These are phyloP conservation scores for Erebia aethiops DNA, from an alignment of 2,888 invertebrate genomes.

Conservation along the genomic window DNA sequence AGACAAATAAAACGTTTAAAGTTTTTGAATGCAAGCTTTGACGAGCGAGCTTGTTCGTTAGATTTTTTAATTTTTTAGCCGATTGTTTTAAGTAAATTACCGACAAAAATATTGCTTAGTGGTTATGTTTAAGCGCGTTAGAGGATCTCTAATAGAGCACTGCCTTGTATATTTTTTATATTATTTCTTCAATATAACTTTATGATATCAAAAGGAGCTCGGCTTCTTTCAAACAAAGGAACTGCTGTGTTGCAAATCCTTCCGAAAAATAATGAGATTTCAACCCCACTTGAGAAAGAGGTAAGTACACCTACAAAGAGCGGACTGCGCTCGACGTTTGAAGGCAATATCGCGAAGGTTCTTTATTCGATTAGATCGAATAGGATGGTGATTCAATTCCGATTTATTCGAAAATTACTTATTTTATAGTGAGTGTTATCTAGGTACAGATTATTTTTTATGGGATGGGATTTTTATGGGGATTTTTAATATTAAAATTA, in stretches of 20 bases:
- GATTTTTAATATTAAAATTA: too few species aligned
- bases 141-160: too few species aligned
- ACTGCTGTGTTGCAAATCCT: constrained; percentile 67
- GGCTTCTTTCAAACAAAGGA: constrained; percentile 49
- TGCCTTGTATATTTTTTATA: constrained; percentile 7
- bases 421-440: neutral
- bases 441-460: too few species aligned
- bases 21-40: too few species aligned
- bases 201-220: constrained; percentile 40
- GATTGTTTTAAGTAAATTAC: too few species aligned
- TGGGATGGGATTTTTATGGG: too few species aligned
- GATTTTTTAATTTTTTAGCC: too few species aligned
- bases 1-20: too few species aligned
- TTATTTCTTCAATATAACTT: constrained; percentile 25
- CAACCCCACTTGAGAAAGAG: constrained; percentile 64
- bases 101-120: too few species aligned
- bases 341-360: constrained; percentile 30
- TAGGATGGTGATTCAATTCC: constrained; percentile 2
- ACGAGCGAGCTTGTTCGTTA: too few species aligned
- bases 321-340: constrained; percentile 32
- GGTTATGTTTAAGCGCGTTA: too few species aligned
- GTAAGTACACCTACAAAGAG: constrained; percentile 41
- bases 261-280: constrained; percentile 66
- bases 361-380: constrained; percentile 14
- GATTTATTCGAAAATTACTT: constrained; percentile 17